phyloP scores from a whole-genome alignment of 2,888 invertebrate species.

The Melinopterus prodromus region DNA sequence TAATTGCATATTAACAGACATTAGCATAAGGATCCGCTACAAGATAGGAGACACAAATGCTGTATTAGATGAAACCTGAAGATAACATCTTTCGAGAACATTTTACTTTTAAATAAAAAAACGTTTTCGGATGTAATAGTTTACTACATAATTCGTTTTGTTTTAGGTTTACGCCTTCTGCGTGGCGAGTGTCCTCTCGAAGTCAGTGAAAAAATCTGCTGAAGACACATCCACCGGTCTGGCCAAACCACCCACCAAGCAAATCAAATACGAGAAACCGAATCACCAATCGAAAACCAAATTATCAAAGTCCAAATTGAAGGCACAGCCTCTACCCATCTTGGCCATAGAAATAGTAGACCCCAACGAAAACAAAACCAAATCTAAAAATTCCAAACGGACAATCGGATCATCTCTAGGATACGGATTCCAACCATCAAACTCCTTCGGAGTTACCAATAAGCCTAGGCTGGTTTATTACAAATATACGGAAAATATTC shows the following conservation, averaged over 20 bases:
- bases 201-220: slow-evolving; percentile 18
- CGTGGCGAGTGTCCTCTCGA: slow-evolving; percentile 14
- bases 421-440: slow-evolving; percentile 66
- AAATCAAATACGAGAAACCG: slow-evolving; percentile 16
- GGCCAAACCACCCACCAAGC: not conserved
- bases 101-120: too few relatives aligned
- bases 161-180: slow-evolving; percentile 7
- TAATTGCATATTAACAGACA: too few relatives aligned
- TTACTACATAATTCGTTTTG: not conserved
- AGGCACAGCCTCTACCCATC: slow-evolving; percentile 63
- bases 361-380: slow-evolving; percentile 50
- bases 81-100: too few relatives aligned
- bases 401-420: slow-evolving; percentile 79
- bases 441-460: slow-evolving; percentile 62
- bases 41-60: too few relatives aligned
- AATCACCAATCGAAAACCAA: slow-evolving; percentile 20
- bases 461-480: slow-evolving; percentile 70
- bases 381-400: slow-evolving; percentile 66
- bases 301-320: not conserved
- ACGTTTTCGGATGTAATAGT: not conserved
- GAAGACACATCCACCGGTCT: slow-evolving; percentile 12
- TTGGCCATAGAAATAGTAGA: slow-evolving; percentile 71
- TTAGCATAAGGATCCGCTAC: too few relatives aligned
- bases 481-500: slow-evolving; percentile 74
- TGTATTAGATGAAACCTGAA: too few relatives aligned